These are phyloP conservation scores for Emydocephalus ijimae DNA, from an alignment of 2,113 vertebrate genomes.

Conservation along the genomic window DNA sequence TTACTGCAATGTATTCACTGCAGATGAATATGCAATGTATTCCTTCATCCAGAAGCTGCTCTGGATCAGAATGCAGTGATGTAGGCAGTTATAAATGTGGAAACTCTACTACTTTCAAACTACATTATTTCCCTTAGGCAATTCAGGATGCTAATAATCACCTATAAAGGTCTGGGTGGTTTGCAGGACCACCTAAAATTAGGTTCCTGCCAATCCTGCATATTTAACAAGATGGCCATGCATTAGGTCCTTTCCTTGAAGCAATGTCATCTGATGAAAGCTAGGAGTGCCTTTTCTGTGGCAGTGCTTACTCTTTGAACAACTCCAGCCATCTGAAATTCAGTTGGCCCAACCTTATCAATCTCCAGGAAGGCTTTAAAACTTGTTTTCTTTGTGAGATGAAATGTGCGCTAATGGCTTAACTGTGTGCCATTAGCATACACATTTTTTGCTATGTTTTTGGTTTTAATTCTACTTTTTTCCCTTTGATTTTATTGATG, in stretches of 20 bases:
- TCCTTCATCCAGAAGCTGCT: not conserved
- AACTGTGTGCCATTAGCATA: not conserved
- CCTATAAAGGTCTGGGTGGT: not conserved
- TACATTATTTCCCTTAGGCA: not conserved
- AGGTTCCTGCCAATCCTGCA: not conserved
- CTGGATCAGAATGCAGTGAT: not conserved
- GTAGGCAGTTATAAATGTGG: not conserved
- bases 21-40: not conserved
- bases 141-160: not conserved
- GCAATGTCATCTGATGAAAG: not conserved
- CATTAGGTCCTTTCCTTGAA: not conserved
- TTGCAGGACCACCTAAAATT: not conserved
- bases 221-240: not conserved
- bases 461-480: not conserved
- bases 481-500: not conserved
- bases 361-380: not conserved
- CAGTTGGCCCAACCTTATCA: not conserved
- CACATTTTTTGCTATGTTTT: not conserved
- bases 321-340: not conserved
- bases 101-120: not conserved
- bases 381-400: not conserved
- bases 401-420: not conserved
- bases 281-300: not conserved
- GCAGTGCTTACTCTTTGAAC: not conserved
- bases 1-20: not conserved